A percentile compares a stretch with the other conserved stretches of the same genome.
These are phyloP conservation scores for Chloroceryle amazona DNA, from an alignment of 2,797 vertebrate genomes.

Conservation along the genomic window DNA sequence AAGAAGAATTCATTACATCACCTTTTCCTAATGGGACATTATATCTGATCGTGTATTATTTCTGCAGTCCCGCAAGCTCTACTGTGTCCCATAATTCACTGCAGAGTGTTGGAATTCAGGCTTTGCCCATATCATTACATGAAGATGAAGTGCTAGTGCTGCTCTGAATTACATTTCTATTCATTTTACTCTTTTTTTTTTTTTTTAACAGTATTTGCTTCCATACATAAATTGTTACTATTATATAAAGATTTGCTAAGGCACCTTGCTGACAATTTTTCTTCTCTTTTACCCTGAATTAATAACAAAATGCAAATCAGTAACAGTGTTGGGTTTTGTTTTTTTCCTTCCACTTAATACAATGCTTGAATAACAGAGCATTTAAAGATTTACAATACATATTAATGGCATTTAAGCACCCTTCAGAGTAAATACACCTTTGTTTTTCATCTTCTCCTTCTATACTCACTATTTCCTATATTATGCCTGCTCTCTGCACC, in stretches of 20 bases:
- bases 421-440: constrained; percentile 10
- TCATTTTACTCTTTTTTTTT: constrained; percentile 51
- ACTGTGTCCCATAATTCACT: constrained; percentile 68
- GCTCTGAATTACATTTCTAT: constrained; percentile 58
- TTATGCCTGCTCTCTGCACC: neutral
- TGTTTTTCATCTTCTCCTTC: neutral
- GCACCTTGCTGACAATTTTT: constrained; percentile 38
- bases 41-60: constrained; percentile 51
- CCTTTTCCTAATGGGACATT: constrained; percentile 79
- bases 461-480: neutral
- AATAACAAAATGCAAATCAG: constrained; percentile 71
- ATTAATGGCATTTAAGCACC: constrained; percentile 41
- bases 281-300: constrained; percentile 46
- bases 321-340: neutral
- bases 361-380: constrained; percentile 35
- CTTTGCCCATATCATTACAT: constrained; percentile 42
- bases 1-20: constrained; percentile 78
- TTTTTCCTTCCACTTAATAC: constrained; percentile 20
- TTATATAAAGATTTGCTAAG: constrained; percentile 30
- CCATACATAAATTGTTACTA: constrained; percentile 47
- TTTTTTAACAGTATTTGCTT: constrained; percentile 36
- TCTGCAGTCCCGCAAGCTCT: constrained; percentile 48
- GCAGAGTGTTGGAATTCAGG: constrained; percentile 42
- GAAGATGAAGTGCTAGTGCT: constrained; percentile 50
- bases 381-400: constrained; percentile 40